Evolutionary conservation across 2,888 invertebrate species (phyloP), one percentile per base, ranked within the genome.

Genomic region (Stictocephala bisonia): DNA sequence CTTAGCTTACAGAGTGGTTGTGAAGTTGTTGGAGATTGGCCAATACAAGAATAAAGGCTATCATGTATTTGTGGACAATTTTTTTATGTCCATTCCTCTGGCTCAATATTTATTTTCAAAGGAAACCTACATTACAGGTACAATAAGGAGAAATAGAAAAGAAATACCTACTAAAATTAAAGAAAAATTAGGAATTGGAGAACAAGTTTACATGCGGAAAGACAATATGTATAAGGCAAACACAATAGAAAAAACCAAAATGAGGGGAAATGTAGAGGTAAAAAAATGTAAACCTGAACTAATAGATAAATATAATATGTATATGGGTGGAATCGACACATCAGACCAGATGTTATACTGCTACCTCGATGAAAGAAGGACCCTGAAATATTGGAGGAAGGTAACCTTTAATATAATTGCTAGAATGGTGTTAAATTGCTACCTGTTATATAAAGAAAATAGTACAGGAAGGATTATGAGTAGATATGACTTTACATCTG

Each of bases 291-390:
- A 58, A 64, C 71, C 71, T 27, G 41, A 41, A 13, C 9, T 71
- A 2, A 50, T 71, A n/a, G 20, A 31, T 18, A 27, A 26, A 3
- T 71, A 71, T 35, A 64, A 64, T 24, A 60, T 22, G 35, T 71
- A 48, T 24, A 71, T 71, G 71, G 71, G 71, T 2, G 71, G 71
- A 0, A 31, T 64, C n/a, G 71, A 64, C 26, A 27, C 60, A 4
- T 58, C 26, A 7, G 71, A 71, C 26, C 29, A 50, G 35, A 71
- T 71, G 71, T 18, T 71, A 6, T 60, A 60, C 35, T 48, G 48
- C 15, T 71, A 64, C 31, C 13, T 71, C 0, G 71, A 71, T 18
- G 64, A 71, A 18, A 7, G 70, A 29, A 9, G 40, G 3, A 24
- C 40, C 2, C 6, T 51, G 2, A 71, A 71, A 22, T 72, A 72